Conservation (phyloP, 2,888 invertebrate species). For the Mesoligia furuncula region DNA sequence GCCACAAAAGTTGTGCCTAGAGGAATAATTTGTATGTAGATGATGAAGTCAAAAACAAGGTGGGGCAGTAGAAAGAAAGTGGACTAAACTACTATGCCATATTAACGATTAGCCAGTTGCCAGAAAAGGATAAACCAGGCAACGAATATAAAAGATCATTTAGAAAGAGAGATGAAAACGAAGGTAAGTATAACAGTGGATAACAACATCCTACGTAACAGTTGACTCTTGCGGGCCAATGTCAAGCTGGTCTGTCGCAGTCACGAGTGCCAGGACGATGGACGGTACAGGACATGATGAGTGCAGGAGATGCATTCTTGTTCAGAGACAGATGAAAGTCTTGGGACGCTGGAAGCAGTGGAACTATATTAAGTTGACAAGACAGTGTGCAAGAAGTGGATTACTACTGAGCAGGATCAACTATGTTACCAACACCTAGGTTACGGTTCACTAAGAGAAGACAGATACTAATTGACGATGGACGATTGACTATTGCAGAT, state of each 20-base stretch:
- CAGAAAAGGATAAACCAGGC: background rate
- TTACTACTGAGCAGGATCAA: background rate
- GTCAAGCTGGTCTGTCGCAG: background rate
- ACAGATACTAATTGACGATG: no score
- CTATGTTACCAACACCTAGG: background rate
- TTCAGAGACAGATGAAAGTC: background rate
- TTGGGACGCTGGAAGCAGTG: background rate
- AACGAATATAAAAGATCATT: background rate
- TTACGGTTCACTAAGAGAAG: background rate
- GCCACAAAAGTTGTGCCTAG: background rate
- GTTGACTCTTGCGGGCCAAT: background rate
- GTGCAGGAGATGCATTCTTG: background rate
- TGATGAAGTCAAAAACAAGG: background rate
- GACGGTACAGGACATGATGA: background rate
- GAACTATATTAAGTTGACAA: background rate
- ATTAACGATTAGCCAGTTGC: background rate
- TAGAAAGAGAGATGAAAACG: background rate
- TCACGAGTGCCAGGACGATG: no score
- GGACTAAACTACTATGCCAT: background rate
- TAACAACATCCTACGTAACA: background rate
- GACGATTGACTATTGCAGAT: background rate
- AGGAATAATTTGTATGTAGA: background rate
- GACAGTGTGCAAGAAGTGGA: background rate
- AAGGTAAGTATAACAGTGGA: background rate
- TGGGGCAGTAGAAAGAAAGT: background rate